Conservation (phyloP, 1,140 invertebrate species). For the Sipha flava region DNA sequence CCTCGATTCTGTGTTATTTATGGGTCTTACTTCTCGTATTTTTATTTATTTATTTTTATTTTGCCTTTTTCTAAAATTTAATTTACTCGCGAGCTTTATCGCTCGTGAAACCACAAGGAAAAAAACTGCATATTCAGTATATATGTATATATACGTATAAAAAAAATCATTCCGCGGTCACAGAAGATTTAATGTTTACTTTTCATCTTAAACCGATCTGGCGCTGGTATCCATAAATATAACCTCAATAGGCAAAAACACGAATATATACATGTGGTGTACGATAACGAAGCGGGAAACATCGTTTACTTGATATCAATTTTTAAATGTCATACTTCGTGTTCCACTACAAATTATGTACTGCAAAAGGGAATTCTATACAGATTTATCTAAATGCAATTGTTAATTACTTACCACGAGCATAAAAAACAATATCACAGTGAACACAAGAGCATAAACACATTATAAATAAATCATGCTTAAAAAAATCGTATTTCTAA, state of each 20-base stretch:
- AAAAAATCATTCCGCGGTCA: slow-evolving; percentile 20
- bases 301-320: neutral
- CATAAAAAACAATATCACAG: neutral
- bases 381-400: slow-evolving; percentile 6
- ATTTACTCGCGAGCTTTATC: slow-evolving; percentile 31
- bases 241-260: slow-evolving; percentile 18
- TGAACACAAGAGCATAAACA: no score
- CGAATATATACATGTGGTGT: neutral
- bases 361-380: neutral
- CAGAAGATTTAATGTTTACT: slow-evolving; percentile 27
- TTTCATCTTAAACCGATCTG: slow-evolving; percentile 28
- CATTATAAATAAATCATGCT: no score
- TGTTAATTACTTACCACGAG: neutral
- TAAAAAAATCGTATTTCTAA: no score
- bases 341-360: neutral
- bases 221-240: slow-evolving; percentile 12
- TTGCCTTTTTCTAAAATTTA: slow-evolving; percentile 27
- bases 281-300: neutral
- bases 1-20: slow-evolving; percentile 28
- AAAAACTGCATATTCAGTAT: neutral
- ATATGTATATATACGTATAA: neutral
- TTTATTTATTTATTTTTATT: slow-evolving; percentile 13
- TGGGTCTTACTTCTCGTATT: slow-evolving; percentile 22
- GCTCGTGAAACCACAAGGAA: slow-evolving; percentile 27
- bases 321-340: neutral